A percentile compares a stretch with the other conserved stretches of the same genome.
phyloP scores from a whole-genome alignment of 2,888 invertebrate genomes.

The Conops quadrifasciatus region DNA sequence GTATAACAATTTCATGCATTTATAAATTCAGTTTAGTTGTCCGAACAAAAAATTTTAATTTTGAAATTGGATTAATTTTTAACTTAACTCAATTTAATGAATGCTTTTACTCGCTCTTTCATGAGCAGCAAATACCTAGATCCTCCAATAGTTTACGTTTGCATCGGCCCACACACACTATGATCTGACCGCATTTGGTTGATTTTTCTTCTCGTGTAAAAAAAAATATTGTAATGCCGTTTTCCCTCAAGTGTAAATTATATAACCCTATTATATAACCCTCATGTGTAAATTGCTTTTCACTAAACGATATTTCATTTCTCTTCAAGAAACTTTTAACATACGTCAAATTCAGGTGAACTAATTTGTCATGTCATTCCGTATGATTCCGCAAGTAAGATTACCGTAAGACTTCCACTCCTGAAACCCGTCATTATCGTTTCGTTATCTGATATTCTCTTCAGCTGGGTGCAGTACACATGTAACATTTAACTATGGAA shows the following conservation, averaged over 20 bases:
- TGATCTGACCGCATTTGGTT: slow-evolving; percentile 37
- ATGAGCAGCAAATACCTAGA: slow-evolving; percentile 44
- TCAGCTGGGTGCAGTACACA: no score
- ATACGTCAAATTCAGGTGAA: slow-evolving; percentile 45
- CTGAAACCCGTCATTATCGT: neutral
- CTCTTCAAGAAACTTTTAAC: slow-evolving; percentile 41
- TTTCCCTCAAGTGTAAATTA: no score
- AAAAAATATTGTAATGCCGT: slow-evolving; percentile 43
- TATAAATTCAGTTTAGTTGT: slow-evolving; percentile 51
- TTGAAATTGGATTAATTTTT: slow-evolving; percentile 45
- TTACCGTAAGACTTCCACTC: slow-evolving; percentile 10
- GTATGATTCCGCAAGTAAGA: neutral
- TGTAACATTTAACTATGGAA: no score
- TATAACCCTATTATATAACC: slow-evolving; percentile 44
- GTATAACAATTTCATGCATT: no score
- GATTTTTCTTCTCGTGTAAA: slow-evolving; percentile 36
- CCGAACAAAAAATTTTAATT: slow-evolving; percentile 46
- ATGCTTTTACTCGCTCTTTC: slow-evolving; percentile 37
- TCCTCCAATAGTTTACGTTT: slow-evolving; percentile 42
- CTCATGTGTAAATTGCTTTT: slow-evolving; percentile 42
- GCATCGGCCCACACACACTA: slow-evolving; percentile 47
- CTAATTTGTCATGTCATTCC: slow-evolving; percentile 47
- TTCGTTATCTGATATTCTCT: neutral
- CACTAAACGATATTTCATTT: slow-evolving; percentile 39
- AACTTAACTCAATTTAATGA: slow-evolving; percentile 42